A percentile compares a stretch with the other conserved stretches of the same genome.
phyloP scores from a whole-genome alignment of 2,797 vertebrate genomes.

The Microchirus variegatus region DNA sequence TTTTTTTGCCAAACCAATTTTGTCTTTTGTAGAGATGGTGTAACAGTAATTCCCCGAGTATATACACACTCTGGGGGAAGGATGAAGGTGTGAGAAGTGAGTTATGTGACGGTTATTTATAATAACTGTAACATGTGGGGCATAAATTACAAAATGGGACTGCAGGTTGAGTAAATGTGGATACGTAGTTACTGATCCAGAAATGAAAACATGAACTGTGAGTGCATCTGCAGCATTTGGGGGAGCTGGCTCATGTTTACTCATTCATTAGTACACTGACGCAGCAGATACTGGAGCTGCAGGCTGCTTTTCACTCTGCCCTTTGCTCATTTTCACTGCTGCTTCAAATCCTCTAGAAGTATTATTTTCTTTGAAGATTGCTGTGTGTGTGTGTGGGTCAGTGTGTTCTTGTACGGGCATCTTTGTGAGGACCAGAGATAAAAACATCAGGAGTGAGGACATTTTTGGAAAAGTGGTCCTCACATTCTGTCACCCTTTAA shows the following conservation, averaged over 20 bases:
- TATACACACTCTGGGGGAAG: neutral
- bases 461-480: too few species aligned
- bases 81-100: constrained; percentile 17
- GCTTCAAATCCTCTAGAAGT: constrained; percentile 59
- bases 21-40: constrained; percentile 15
- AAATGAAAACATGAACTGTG: constrained; percentile 22
- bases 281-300: constrained; percentile 61
- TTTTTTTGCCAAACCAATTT: constrained; percentile 17
- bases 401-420: too few species aligned
- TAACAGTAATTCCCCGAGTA: constrained; percentile 11
- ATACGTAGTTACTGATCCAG: constrained; percentile 10
- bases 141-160: constrained; percentile 14
- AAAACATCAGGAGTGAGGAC: too few species aligned
- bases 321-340: constrained; percentile 41
- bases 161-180: constrained; percentile 18
- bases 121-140: constrained; percentile 2
- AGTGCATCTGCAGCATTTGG: constrained; percentile 35
- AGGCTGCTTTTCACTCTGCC: constrained; percentile 54
- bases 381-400: constrained; percentile 29
- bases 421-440: too few species aligned
- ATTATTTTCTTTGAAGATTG: constrained; percentile 63
- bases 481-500: too few species aligned
- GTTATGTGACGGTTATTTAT: constrained; percentile 15
- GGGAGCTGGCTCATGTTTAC: constrained; percentile 45
- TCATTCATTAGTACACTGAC: constrained; percentile 67